Evolutionary conservation across 2,888 invertebrate genomes (phyloP), one percentile per base, ranked within the genome.

Genomic region (Priapulus caudatus): DNA sequence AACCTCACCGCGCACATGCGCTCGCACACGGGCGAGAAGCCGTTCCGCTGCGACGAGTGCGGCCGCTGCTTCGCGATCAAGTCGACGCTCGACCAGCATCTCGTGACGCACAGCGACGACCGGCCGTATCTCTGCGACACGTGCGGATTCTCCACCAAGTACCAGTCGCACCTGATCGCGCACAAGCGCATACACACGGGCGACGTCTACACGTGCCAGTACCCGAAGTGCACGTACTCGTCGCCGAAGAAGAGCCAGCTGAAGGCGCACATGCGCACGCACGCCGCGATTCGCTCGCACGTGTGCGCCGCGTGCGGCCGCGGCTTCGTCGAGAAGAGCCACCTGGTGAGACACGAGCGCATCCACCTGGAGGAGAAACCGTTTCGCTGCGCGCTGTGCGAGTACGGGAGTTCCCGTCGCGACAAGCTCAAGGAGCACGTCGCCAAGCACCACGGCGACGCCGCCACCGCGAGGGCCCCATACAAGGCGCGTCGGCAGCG

Each of bases 91-190:
- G 78, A 79, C 58, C 76, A 77, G 52, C 80, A 81, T 64, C 65
- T 75, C 62, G 71, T 76, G 44, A 76, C 73, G 1, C 80, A 80
- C 63, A 72, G 73, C 44, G 69, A 74, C 46, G 75, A 75, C 4
- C 75, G 80, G 56, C 77, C 76, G n/a, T 76, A 77, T 58, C 71
- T 76, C 1, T 82, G 82, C 64, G 80, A 81, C 56, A 73, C 75
- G n/a, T 82, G 82, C 68, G 79, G 79, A 4, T 82, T 81, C 65
- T 75, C 78, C 54, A 81, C 81, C 33, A 81, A 81, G 64, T 80
- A 78, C 64, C 74, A 79, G 57, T 80, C 79, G 59, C 79, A 81
- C 64, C 74, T 81, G 63, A 77, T 79, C 46, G 75, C 79, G 15
- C 82, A 82, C 65, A 78, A 78, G 60, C 70, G 81, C 51, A 78